phyloP scores from a whole-genome alignment of 1,140 invertebrate genomes.

The Triops longicaudatus region DNA sequence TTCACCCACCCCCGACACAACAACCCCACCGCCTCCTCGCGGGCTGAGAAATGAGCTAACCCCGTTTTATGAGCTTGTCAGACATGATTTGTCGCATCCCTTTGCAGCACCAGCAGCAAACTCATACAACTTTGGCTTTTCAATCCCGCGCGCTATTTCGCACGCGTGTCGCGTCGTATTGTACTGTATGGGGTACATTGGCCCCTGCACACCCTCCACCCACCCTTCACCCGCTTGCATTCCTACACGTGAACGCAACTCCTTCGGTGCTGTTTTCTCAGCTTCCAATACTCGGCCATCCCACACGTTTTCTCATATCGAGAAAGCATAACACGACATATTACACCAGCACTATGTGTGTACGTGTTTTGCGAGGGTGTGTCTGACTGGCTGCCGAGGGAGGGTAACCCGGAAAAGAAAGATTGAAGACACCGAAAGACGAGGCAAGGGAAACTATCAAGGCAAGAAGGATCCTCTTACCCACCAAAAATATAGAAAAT shows the following conservation, averaged over 20 bases:
- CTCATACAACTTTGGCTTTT: neutral
- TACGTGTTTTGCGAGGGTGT: neutral
- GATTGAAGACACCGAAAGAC: neutral
- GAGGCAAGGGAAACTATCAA: neutral
- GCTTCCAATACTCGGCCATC: neutral
- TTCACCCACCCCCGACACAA: neutral
- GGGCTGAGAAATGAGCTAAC: neutral
- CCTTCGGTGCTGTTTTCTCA: neutral
- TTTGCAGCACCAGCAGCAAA: neutral
- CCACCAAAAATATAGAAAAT: neutral
- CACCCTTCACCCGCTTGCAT: neutral
- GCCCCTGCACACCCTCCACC: neutral
- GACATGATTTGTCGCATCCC: constrained; percentile 7
- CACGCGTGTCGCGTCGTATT: neutral
- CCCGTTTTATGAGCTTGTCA: constrained; percentile 11
- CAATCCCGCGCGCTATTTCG: neutral
- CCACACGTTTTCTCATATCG: constrained; percentile 14
- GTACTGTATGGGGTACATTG: neutral
- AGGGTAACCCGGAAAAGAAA: neutral
- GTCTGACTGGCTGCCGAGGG: neutral
- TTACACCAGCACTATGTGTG: constrained; percentile 2
- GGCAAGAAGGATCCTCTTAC: too few relatives aligned
- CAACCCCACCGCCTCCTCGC: neutral
- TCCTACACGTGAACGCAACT: neutral
- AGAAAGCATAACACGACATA: neutral